Base-by-base conservation (phyloP, 2,797 vertebrate genomes). In the Pipistrellus pygmaeus region DNA sequence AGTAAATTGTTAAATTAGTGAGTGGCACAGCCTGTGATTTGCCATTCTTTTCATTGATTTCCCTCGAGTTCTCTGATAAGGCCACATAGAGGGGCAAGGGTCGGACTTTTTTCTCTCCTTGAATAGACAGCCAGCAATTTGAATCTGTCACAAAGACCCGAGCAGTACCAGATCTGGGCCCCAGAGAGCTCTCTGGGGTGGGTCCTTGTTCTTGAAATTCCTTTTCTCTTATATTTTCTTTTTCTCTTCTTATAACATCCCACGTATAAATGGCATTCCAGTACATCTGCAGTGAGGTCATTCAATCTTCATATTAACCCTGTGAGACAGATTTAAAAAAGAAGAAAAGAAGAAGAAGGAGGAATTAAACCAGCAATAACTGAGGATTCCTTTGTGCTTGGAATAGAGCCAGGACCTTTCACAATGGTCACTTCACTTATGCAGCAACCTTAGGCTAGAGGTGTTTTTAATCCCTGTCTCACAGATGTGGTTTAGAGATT, bases 1-100 rank as follows among this genome's bases (percentile, higher is more conserved):
- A 85, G 7, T 82, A 94, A 81, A 60, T 95, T 89, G 41, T 76
- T 64, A 76, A 84, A 35, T 51, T 71, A 88, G 20, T 93, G 66
- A 85, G 38, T 86, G 27, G 35, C 3, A 23, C 21, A 62, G 46
- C 15, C 44, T 86, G 6, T 84, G 68, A 81, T 69, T 81, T 78
- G 90, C 23, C 15, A 32, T 93, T 92, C 44, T 71, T 93, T 38
- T 23, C 35, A 27, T 8, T 20, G 30, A 51, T 72, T 85, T 81
- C 35, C 7, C 27, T 60, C 0, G 6, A 35, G 30, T 87, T 95
- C 51, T 85, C 55, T 62, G 30, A 55, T 85, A 75, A 85, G 64
- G 71, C 30, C 82, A 3, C 9, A 51, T 38, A 25, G 51, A 82
- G 92, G 7, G 44, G 27, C 13, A 51, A 6, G 10, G 55, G 30